phyloP scores from a whole-genome alignment of 2,113 vertebrate species.

The Centrocercus urophasianus region DNA sequence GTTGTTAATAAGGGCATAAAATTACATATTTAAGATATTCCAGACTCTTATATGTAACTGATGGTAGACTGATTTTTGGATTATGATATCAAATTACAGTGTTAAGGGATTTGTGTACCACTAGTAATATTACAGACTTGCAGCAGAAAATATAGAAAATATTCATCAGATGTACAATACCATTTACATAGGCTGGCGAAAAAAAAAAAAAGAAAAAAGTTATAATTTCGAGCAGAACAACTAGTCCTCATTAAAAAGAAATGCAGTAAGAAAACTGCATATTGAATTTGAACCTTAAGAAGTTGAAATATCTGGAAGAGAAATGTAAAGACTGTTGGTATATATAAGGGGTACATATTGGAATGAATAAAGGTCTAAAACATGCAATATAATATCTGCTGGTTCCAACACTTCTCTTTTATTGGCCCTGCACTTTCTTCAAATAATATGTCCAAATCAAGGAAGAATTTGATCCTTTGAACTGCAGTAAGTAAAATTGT shows the following conservation, averaged over 20 bases:
- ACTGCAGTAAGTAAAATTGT: neutral
- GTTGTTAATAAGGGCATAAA: neutral
- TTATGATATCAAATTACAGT: neutral
- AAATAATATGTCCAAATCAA: neutral
- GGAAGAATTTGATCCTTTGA: neutral
- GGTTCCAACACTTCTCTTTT: neutral
- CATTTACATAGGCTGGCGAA: neutral
- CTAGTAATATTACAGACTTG: neutral
- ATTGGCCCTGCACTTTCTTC: neutral
- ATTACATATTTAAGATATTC: neutral
- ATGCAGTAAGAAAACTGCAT: neutral
- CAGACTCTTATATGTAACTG: neutral
- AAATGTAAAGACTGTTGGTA: neutral
- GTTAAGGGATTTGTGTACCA: neutral
- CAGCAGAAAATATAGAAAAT: neutral
- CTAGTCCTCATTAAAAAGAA: neutral
- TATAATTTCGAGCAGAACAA: neutral
- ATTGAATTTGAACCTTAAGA: neutral
- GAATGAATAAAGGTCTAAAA: neutral
- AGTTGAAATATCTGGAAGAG: neutral
- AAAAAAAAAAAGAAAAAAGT: neutral
- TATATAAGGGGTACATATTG: neutral
- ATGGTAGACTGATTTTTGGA: neutral
- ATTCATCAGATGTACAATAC: neutral
- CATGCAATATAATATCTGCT: neutral